phyloP scores from a whole-genome alignment of 2,113 vertebrate genomes.

The Stegastes partitus region DNA sequence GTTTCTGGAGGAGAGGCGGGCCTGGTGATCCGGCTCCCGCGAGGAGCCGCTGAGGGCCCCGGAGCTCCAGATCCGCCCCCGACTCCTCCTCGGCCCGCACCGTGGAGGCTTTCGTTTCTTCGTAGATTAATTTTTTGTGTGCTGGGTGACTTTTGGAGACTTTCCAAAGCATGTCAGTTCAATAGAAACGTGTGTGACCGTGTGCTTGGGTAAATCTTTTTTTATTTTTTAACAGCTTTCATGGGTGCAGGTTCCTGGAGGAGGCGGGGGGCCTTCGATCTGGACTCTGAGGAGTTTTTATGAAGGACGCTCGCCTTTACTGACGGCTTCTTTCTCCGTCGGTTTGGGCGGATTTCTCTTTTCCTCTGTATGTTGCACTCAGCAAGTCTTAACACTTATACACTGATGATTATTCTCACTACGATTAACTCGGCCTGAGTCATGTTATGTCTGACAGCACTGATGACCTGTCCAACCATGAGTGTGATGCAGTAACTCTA shows the following conservation, averaged over 20 bases:
- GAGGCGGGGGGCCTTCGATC: not conserved
- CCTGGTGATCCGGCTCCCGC: constrained; percentile 60
- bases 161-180: not conserved
- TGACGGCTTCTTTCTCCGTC: constrained; percentile 42
- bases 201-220: constrained; percentile 1
- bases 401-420: constrained; percentile 56
- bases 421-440: constrained; percentile 65
- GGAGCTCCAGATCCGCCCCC: constrained; percentile 16
- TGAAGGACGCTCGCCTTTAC: constrained; percentile 39
- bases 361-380: constrained; percentile 70
- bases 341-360: constrained; percentile 40
- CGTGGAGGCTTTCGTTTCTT: not conserved
- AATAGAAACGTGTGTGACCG: not conserved
- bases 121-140: not conserved
- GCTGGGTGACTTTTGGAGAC: constrained; percentile 1
- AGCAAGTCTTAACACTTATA: constrained; percentile 49
- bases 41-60: constrained; percentile 61
- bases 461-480: constrained; percentile 71
- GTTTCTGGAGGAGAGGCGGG: constrained; percentile 49
- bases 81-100: constrained; percentile 16
- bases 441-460: constrained; percentile 71
- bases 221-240: no score
- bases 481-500: constrained; percentile 76
- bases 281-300: constrained; percentile 20
- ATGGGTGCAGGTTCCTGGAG: constrained; percentile 1